phyloP scores from a whole-genome alignment of 2,888 invertebrate genomes.

The Chironomus riparius region DNA sequence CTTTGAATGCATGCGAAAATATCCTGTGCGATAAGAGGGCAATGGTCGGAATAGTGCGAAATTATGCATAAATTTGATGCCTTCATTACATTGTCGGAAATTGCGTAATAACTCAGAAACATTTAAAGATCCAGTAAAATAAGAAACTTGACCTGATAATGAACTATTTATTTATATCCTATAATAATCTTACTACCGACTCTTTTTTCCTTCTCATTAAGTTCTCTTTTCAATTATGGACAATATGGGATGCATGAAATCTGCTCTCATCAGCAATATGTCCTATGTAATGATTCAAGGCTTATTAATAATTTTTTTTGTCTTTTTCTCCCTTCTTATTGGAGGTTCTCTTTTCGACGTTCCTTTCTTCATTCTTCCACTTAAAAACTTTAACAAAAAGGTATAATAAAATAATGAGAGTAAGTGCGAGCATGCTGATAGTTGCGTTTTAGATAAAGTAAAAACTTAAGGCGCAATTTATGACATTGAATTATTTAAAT shows the following conservation, averaged over 20 bases:
- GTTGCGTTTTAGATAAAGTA: too few species aligned
- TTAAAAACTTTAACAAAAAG: background rate
- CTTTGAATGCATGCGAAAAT: background rate
- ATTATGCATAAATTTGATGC: too few species aligned
- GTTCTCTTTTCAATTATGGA: background rate
- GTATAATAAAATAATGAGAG: background rate
- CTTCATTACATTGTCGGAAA: too few species aligned
- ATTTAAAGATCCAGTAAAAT: too few species aligned
- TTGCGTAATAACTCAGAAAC: too few species aligned
- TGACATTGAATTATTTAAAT: too few species aligned
- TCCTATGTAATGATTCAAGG: background rate
- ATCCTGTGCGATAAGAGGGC: background rate
- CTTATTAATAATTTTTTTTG: background rate
- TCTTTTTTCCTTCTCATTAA: background rate
- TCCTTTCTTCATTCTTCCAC: background rate
- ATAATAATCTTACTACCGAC: constrained; percentile 3
- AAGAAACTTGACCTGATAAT: too few species aligned
- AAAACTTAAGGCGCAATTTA: too few species aligned
- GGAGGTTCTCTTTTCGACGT: background rate
- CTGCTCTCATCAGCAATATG: constrained; percentile 11
- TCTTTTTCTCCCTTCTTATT: background rate
- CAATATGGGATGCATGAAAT: background rate
- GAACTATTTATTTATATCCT: background rate
- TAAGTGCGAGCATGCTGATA: background rate
- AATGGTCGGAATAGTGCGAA: background rate